Percentiles rank a stretch among this genome's conserved stretches.
Conservation (phyloP, 2,113 vertebrate genomes). For the Nanger granti region DNA sequence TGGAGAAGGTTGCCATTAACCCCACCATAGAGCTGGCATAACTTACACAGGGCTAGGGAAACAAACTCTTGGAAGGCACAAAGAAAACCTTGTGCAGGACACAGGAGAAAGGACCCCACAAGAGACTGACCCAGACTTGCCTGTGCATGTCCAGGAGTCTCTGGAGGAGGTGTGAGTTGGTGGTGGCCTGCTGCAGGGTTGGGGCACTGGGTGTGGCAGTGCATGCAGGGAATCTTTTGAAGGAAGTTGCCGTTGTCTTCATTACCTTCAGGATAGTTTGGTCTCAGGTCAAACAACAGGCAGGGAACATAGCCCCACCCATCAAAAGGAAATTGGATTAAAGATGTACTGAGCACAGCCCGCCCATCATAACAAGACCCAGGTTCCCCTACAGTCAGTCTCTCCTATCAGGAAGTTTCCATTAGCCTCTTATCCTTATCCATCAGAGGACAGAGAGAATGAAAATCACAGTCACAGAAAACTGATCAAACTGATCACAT, state of each 20-base stretch:
- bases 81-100: neutral
- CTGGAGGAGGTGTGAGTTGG: fast-evolving
- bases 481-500: neutral
- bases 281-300: neutral
- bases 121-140: neutral
- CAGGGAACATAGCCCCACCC: fast-evolving
- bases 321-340: neutral
- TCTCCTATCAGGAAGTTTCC: neutral
- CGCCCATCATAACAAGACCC: neutral
- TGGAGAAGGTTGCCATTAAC: neutral
- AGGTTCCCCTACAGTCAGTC: neutral
- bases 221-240: neutral
- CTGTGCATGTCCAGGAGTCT: neutral
- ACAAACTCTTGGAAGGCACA: neutral
- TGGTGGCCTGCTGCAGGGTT: neutral
- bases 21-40: neutral
- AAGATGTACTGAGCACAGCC: neutral
- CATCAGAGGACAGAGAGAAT: neutral
- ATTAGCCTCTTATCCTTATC: neutral
- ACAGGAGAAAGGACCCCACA: neutral
- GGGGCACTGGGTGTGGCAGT: neutral
- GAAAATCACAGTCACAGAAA: neutral
- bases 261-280: neutral
- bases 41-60: neutral
- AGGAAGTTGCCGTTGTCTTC: neutral